These are phyloP conservation scores for Pseudoatta argentina DNA, from an alignment of 1,140 invertebrate species.

Conservation along the genomic window DNA sequence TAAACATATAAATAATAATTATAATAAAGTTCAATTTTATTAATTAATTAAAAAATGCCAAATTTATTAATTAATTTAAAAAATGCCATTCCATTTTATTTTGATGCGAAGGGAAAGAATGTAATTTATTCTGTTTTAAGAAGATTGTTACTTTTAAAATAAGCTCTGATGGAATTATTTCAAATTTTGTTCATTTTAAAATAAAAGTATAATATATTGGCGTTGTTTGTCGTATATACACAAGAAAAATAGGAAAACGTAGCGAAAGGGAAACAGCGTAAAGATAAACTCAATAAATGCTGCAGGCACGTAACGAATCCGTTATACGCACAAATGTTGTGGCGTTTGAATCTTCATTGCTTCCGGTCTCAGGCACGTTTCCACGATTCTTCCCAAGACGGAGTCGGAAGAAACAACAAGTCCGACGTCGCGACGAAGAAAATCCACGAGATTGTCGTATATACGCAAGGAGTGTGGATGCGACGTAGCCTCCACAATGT, in stretches of 20 bases:
- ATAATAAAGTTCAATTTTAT: background rate
- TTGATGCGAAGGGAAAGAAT: background rate
- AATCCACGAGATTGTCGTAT: conserved; percentile 47
- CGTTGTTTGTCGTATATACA: conserved; percentile 23
- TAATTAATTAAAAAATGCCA: background rate
- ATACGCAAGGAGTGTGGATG: conserved; percentile 17
- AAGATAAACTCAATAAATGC: conserved; percentile 58
- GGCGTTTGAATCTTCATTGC: conserved; percentile 58
- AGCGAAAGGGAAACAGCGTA: conserved; percentile 13
- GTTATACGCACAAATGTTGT: conserved; percentile 34
- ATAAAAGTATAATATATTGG: conserved; percentile 40
- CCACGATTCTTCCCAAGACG: conserved; percentile 39
- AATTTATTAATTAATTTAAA: background rate
- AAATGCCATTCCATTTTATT: background rate
- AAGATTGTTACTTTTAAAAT: conserved; percentile 31
- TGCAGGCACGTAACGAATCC: conserved; percentile 48
- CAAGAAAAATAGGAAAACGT: background rate
- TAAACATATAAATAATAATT: conserved; percentile 3
- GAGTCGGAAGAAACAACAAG: conserved; percentile 43
- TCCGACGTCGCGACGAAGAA: conserved; percentile 15
- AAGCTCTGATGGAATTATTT: conserved; percentile 21
- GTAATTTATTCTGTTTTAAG: background rate
- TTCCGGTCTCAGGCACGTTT: conserved; percentile 54
- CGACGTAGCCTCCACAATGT: background rate
- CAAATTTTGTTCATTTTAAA: conserved; percentile 41